Percentiles rank a stretch among this genome's conserved stretches.
Evolutionary conservation across 2,113 vertebrate species (phyloP).

Genomic region (Pteruthius melanotis): DNA sequence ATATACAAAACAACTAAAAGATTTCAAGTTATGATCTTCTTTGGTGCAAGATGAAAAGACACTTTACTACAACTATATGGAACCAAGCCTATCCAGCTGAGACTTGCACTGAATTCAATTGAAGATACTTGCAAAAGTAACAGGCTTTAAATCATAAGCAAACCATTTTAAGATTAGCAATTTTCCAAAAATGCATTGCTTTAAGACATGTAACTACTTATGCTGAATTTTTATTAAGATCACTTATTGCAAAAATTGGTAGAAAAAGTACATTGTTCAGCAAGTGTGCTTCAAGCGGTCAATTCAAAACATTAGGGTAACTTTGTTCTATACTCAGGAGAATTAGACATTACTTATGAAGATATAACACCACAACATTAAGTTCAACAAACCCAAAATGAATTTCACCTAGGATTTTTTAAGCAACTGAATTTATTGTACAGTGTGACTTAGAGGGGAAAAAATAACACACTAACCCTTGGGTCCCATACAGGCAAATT

Average conservation of each 20-base stretch:
- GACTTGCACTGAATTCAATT: neutral
- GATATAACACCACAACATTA: conserved; percentile 9
- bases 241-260: conserved; percentile 1
- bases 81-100: neutral
- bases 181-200: neutral
- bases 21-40: neutral
- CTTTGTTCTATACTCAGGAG: conserved; percentile 34
- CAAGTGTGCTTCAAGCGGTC: neutral
- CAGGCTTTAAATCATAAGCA: neutral
- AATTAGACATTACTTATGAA: conserved; percentile 29
- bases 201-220: neutral
- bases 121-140: neutral
- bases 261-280: conserved; percentile 27
- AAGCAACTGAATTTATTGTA: conserved; percentile 68
- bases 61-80: neutral
- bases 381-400: conserved; percentile 27
- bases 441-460: conserved; percentile 76
- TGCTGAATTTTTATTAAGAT: conserved; percentile 48
- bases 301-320: conserved; percentile 37
- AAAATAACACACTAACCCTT: conserved; percentile 85
- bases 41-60: neutral
- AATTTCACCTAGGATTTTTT: conserved; percentile 45
- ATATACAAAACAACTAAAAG: neutral
- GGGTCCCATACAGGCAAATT: conserved; percentile 92
- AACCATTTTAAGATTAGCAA: neutral